Percentiles rank a stretch among this genome's conserved stretches.
These are phyloP conservation scores for Malacoraja senta DNA, from an alignment of 2,797 vertebrate species.

Conservation along the genomic window DNA sequence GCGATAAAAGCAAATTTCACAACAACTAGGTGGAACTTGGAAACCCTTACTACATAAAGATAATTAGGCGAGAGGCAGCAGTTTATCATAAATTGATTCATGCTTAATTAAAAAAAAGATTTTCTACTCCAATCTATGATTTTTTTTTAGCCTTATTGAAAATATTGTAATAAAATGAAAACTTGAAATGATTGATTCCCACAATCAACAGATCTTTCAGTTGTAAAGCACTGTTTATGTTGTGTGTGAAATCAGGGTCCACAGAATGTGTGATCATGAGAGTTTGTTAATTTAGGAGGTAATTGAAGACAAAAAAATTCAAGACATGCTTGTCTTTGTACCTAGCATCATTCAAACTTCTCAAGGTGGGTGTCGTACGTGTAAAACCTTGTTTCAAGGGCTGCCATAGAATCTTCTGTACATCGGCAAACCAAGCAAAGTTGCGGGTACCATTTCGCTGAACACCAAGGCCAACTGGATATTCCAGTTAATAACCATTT, in stretches of 20 bases:
- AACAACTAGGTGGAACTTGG: conserved; percentile 45
- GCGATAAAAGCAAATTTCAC: conserved; percentile 48
- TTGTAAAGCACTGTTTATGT: neutral
- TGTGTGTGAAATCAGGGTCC: neutral
- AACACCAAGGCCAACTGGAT: too few relatives aligned
- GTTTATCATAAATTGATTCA: neutral
- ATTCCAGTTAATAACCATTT: too few relatives aligned
- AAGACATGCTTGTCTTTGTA: neutral
- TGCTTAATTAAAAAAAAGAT: neutral
- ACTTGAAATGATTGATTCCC: neutral
- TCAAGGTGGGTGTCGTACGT: too few relatives aligned
- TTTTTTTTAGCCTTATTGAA: neutral
- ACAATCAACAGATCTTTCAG: neutral
- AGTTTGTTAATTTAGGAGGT: neutral
- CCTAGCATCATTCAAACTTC: neutral
- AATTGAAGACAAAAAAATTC: neutral
- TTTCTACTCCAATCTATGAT: neutral
- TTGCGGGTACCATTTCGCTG: too few relatives aligned
- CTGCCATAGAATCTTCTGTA: neutral
- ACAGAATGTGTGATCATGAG: neutral
- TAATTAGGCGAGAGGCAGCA: neutral
- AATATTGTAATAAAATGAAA: neutral
- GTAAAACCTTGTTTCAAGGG: neutral
- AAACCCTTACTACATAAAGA: conserved; percentile 46
- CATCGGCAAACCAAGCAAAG: too few relatives aligned